Conservation (phyloP, 2,797 vertebrate species). For the Mallotus villosus region DNA sequence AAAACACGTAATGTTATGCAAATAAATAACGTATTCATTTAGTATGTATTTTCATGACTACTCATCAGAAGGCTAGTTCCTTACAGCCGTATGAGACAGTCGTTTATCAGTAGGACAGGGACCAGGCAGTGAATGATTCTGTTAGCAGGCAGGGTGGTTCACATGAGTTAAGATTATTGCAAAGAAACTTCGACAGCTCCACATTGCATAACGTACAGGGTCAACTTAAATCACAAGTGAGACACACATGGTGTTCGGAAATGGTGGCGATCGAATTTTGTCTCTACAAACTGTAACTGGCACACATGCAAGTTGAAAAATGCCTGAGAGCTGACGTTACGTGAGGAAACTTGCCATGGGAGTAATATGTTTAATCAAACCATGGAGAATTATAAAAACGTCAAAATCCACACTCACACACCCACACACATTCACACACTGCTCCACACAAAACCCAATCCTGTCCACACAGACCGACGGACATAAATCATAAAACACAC, state of each 20-base stretch:
- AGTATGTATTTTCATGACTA: too few species aligned
- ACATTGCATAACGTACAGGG: conserved; percentile 14
- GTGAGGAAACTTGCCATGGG: background rate
- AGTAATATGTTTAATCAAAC: conserved; percentile 10
- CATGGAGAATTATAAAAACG: conserved; percentile 5
- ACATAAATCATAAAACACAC: conserved; percentile 3
- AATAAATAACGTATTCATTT: too few species aligned
- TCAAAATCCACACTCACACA: background rate
- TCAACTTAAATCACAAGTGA: conserved; percentile 32
- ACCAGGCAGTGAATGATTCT: conserved; percentile 11
- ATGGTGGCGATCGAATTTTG: background rate
- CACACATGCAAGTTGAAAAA: conserved; percentile 28
- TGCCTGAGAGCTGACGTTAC: background rate
- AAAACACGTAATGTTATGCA: too few species aligned
- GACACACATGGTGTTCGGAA: conserved; percentile 1
- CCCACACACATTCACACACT: conserved; percentile 14
- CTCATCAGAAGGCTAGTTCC: background rate
- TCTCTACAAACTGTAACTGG: conserved; percentile 11
- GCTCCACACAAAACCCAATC: conserved; percentile 22
- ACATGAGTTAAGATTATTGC: background rate
- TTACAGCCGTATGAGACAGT: background rate
- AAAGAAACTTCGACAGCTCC: background rate
- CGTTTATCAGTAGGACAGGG: background rate
- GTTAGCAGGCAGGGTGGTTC: conserved; percentile 17
- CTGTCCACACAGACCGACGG: conserved; percentile 2